Conservation (phyloP, 2,113 vertebrate genomes). For the Mugil cephalus region DNA sequence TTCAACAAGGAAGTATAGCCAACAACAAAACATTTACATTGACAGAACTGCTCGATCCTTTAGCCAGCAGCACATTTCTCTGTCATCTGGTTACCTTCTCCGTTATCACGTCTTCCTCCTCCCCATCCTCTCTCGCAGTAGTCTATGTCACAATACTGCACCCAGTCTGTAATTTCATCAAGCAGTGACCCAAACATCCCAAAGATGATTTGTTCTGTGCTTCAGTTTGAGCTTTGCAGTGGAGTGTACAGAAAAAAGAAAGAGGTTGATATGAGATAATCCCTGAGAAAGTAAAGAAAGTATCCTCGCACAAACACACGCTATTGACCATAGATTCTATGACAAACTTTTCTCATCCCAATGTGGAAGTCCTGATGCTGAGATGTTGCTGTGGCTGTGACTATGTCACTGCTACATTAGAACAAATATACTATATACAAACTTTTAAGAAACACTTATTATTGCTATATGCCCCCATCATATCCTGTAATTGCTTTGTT, state of each 20-base stretch:
- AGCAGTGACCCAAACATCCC: slow-evolving; percentile 11
- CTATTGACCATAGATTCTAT: background rate
- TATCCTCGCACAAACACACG: background rate
- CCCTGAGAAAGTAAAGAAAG: background rate
- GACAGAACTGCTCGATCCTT: background rate
- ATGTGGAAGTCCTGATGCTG: background rate
- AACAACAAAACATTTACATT: slow-evolving; percentile 5
- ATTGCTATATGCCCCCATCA: no score
- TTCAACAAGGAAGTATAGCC: background rate
- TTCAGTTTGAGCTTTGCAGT: background rate
- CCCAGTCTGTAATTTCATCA: slow-evolving; percentile 1
- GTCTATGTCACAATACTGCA: background rate
- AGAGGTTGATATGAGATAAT: background rate
- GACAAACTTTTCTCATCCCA: no score
- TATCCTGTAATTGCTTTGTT: no score
- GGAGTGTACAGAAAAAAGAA: background rate
- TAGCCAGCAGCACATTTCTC: no score
- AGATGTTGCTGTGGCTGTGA: no score
- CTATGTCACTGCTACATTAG: no score
- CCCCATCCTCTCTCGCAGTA: background rate
- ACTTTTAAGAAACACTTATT: no score
- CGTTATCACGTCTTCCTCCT: background rate
- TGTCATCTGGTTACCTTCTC: no score
- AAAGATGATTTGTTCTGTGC: background rate
- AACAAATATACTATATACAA: no score